Conservation (phyloP, 2,797 vertebrate species). For the Pangasius djambal region DNA sequence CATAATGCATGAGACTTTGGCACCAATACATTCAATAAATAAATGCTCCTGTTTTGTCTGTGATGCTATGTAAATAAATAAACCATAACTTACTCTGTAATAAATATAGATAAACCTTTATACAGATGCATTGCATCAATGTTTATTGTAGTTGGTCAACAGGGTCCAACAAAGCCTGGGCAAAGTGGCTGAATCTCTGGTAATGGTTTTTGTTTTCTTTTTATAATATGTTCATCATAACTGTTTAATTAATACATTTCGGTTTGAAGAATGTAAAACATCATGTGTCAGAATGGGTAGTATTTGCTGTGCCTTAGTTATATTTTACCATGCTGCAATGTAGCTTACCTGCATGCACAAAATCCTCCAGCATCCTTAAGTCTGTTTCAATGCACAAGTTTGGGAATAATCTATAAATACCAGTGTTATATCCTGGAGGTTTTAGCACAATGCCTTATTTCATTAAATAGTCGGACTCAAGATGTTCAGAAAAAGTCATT, state of each 20-base stretch:
- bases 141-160: constrained; percentile 62
- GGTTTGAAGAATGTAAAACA: background rate
- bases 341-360: constrained; percentile 45
- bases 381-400: constrained; percentile 14
- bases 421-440: background rate
- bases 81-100: constrained; percentile 70
- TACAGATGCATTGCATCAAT: constrained; percentile 72
- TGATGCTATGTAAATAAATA: constrained; percentile 69
- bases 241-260: background rate
- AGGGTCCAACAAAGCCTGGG: constrained; percentile 61
- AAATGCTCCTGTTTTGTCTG: constrained; percentile 61
- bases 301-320: background rate
- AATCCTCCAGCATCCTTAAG: constrained; percentile 10
- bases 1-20: constrained; percentile 68
- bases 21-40: constrained; percentile 69
- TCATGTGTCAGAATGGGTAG: background rate
- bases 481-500: background rate
- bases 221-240: background rate
- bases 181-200: constrained; percentile 31
- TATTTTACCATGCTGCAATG: constrained; percentile 42
- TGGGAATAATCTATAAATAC: constrained; percentile 10
- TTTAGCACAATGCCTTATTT: constrained; percentile 45
- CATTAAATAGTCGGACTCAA: constrained; percentile 48
- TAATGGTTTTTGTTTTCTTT: background rate
- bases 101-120: constrained; percentile 67